phyloP scores from a whole-genome alignment of 2,888 invertebrate genomes.

The Athalia circularis region DNA sequence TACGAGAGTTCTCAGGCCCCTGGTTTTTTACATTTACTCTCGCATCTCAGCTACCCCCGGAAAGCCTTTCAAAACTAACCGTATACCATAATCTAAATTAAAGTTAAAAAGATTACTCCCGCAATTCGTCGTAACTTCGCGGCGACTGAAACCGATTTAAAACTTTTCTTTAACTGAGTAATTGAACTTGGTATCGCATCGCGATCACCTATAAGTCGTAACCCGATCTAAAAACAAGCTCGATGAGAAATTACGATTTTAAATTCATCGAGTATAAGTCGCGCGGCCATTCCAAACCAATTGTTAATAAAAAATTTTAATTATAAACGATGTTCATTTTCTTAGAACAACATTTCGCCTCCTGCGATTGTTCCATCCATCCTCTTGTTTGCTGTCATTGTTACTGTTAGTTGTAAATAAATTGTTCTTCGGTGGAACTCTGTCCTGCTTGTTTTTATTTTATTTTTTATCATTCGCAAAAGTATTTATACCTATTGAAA shows the following conservation, averaged over 20 bases:
- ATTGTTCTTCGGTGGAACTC: no score
- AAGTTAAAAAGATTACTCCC: not conserved
- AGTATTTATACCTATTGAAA: no score
- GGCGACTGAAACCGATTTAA: constrained; percentile 1
- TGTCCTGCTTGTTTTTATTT: no score
- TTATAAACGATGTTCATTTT: no score
- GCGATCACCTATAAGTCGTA: not conserved
- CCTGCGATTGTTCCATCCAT: no score
- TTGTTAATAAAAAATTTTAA: no score
- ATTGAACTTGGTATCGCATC: not conserved
- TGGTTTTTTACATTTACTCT: not conserved
- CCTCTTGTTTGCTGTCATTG: no score
- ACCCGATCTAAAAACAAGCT: not conserved
- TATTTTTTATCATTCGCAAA: no score
- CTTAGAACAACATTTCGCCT: no score
- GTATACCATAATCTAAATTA: not conserved
- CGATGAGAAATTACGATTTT: not conserved
- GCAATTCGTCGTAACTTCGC: not conserved
- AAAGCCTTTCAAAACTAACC: not conserved
- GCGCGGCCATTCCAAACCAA: no score
- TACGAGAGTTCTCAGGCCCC: constrained; percentile 24
- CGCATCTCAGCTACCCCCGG: not conserved
- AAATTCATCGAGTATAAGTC: not conserved
- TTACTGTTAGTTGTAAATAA: no score
- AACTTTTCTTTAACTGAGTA: not conserved